Percentiles rank a stretch among this genome's conserved stretches.
phyloP scores from a whole-genome alignment of 2,888 invertebrate species.

The Eustalomyia histrio region DNA sequence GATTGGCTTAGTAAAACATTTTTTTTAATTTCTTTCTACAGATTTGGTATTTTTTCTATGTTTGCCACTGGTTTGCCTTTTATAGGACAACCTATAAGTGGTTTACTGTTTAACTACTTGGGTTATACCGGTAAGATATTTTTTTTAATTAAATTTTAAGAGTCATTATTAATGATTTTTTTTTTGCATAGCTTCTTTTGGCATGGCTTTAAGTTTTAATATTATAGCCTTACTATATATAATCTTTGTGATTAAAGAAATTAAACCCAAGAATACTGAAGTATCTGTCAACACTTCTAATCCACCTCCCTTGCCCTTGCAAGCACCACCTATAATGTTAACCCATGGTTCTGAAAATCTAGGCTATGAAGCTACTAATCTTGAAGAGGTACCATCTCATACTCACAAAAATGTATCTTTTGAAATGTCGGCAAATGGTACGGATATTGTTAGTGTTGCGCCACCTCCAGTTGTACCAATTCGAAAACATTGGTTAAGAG shows the following conservation, averaged over 20 bases:
- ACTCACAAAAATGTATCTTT: slow-evolving; percentile 74
- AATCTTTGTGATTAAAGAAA: slow-evolving; percentile 76
- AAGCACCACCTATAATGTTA: slow-evolving; percentile 54
- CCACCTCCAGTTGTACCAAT: slow-evolving; percentile 9
- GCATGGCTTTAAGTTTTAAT: slow-evolving; percentile 75
- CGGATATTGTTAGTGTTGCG: slow-evolving; percentile 29
- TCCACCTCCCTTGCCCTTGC: slow-evolving; percentile 65
- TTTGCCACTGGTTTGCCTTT: slow-evolving; percentile 76
- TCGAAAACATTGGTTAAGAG: slow-evolving; percentile 69
- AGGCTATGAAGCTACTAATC: slow-evolving; percentile 72
- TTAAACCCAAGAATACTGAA: slow-evolving; percentile 64
- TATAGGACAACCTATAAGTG: slow-evolving; percentile 76
- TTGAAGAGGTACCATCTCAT: slow-evolving; percentile 66
- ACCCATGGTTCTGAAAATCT: slow-evolving; percentile 71
- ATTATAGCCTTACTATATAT: slow-evolving; percentile 76
- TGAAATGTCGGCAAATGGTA: slow-evolving; percentile 69
- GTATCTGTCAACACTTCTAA: not conserved
- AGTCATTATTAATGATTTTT: not conserved
- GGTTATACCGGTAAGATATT: slow-evolving; percentile 75
- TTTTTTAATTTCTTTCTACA: slow-evolving; percentile 42
- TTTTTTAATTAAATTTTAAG: too few species aligned
- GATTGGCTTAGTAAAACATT: too few species aligned
- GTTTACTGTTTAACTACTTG: slow-evolving; percentile 73
- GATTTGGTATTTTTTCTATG: slow-evolving; percentile 79
- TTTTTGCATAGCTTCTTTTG: slow-evolving; percentile 73